phyloP scores from a whole-genome alignment of 1,140 invertebrate genomes.

The Panulirus ornatus region DNA sequence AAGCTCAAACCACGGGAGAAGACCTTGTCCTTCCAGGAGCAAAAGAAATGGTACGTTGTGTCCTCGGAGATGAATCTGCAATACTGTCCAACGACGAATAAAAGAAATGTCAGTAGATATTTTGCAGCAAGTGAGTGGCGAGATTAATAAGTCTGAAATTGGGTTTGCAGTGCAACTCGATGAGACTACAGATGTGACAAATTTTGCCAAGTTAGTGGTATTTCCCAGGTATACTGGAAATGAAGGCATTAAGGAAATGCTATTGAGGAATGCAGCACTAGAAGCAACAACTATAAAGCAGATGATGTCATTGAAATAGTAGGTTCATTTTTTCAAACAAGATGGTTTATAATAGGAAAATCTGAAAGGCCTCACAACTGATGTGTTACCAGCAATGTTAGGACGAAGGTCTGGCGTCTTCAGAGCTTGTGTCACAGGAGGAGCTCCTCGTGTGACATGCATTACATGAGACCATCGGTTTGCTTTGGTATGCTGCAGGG shows the following conservation, averaged over 20 bases:
- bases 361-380: constrained; percentile 41
- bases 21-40: constrained; percentile 18
- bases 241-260: too few species aligned
- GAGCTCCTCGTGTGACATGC: constrained; percentile 44
- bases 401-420: constrained; percentile 46
- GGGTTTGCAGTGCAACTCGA: constrained; percentile 31
- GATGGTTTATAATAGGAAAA: constrained; percentile 37
- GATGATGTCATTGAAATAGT: neutral
- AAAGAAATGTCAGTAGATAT: constrained; percentile 31
- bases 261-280: constrained; percentile 27
- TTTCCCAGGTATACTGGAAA: constrained; percentile 39
- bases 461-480: constrained; percentile 45
- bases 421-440: neutral
- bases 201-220: constrained; percentile 25
- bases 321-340: constrained; percentile 45
- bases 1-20: constrained; percentile 22
- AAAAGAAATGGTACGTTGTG: constrained; percentile 27
- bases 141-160: constrained; percentile 19
- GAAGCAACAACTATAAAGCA: constrained; percentile 32
- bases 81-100: constrained; percentile 31
- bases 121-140: constrained; percentile 27
- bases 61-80: constrained; percentile 32
- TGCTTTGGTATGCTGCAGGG: neutral
- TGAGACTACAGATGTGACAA: constrained; percentile 27
- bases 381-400: constrained; percentile 44